These are phyloP conservation scores for Tupiocoris notatus DNA, from an alignment of 2,888 invertebrate genomes.

Conservation along the genomic window DNA sequence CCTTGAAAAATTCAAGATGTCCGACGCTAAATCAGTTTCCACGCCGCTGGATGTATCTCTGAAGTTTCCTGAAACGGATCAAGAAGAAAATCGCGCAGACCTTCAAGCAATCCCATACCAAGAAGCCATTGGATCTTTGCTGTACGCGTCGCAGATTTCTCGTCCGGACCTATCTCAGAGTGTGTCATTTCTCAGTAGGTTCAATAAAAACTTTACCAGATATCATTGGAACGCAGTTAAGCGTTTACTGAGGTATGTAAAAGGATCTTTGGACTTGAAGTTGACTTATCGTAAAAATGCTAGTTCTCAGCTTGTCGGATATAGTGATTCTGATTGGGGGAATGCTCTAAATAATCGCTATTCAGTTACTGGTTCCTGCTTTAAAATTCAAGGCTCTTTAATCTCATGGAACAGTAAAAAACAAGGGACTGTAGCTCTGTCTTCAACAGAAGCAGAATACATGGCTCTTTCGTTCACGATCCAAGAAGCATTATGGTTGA, in stretches of 20 bases:
- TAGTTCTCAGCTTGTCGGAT: neutral
- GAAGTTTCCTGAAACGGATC: neutral
- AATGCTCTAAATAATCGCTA: neutral
- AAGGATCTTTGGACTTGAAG: neutral
- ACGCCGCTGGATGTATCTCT: slow-evolving; percentile 6
- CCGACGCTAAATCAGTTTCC: slow-evolving; percentile 31
- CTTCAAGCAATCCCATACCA: slow-evolving; percentile 3
- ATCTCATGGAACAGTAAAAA: neutral
- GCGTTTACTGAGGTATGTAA: neutral
- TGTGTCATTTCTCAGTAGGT: slow-evolving; percentile 7
- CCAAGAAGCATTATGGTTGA: neutral
- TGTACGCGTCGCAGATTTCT: slow-evolving; percentile 13
- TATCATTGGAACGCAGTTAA: slow-evolving; percentile 1
- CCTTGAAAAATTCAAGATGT: slow-evolving; percentile 45
- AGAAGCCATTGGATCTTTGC: slow-evolving; percentile 20
- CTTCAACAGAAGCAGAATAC: neutral
- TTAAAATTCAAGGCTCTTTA: neutral
- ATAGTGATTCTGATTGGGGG: neutral
- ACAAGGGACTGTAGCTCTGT: neutral
- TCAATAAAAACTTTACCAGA: slow-evolving; percentile 1
- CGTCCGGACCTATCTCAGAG: slow-evolving; percentile 22
- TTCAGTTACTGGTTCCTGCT: neutral
- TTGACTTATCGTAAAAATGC: neutral
- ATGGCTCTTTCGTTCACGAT: neutral
- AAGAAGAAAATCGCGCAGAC: neutral